Conservation (phyloP, 2,797 vertebrate species). For the Vireo griseus region DNA sequence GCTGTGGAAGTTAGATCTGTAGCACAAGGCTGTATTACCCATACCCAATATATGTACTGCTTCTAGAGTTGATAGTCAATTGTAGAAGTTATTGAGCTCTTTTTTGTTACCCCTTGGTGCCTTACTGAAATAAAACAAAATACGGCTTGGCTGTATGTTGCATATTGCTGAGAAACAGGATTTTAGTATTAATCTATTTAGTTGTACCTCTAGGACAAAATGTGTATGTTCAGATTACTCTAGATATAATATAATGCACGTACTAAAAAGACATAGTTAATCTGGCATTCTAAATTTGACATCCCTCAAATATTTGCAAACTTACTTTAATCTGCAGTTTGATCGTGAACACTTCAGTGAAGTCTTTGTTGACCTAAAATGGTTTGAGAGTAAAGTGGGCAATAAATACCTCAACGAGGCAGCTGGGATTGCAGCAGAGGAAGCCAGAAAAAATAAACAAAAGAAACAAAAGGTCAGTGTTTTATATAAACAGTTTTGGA, state of each 20-base stretch:
- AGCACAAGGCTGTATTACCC: not conserved
- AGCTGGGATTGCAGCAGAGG: constrained; percentile 90
- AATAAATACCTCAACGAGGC: constrained; percentile 98
- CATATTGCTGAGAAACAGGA: not conserved
- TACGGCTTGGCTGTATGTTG: not conserved
- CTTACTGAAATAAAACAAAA: not conserved
- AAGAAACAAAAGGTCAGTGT: constrained; percentile 79
- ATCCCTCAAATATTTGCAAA: not conserved
- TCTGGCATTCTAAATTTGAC: not conserved
- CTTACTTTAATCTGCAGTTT: constrained; percentile 78
- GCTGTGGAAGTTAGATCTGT: not conserved
- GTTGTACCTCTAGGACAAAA: not conserved
- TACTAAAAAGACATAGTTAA: not conserved
- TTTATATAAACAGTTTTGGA: fast-evolving
- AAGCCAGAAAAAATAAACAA: constrained; percentile 74
- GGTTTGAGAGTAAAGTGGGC: constrained; percentile 98
- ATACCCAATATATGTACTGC: fast-evolving
- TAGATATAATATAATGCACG: not conserved
- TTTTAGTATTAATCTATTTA: not conserved
- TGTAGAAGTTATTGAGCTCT: not conserved
- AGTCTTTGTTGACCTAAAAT: constrained; percentile 96
- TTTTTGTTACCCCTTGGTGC: not conserved
- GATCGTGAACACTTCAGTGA: constrained; percentile 96
- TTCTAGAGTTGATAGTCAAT: not conserved
- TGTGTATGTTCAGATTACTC: not conserved